phyloP scores from a whole-genome alignment of 2,888 invertebrate species.

The Dioctria linearis region DNA sequence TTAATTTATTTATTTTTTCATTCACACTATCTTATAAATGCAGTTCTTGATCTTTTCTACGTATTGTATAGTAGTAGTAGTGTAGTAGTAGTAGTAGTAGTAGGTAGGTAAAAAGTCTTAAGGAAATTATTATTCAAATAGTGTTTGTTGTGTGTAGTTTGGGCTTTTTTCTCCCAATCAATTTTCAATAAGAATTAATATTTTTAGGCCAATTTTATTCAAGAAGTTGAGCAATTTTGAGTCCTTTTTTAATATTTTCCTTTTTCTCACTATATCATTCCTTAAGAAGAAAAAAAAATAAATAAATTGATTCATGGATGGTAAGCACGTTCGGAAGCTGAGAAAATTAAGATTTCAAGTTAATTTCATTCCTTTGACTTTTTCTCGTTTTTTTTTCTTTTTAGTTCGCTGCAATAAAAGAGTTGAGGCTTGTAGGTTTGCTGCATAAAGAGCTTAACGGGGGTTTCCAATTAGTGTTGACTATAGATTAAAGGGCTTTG shows the following conservation, averaged over 20 bases:
- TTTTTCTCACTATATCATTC: not conserved
- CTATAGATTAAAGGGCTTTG: slow-evolving; percentile 15
- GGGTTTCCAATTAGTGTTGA: slow-evolving; percentile 40
- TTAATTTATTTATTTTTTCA: slow-evolving; percentile 25
- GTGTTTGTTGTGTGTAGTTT: not conserved
- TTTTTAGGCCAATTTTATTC: not conserved
- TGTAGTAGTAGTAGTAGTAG: too few species aligned
- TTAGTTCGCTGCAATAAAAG: slow-evolving; percentile 10
- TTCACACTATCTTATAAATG: slow-evolving; percentile 31
- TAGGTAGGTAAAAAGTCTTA: not conserved
- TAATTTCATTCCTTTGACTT: slow-evolving; percentile 31
- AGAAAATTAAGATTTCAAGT: slow-evolving; percentile 28
- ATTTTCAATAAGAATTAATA: too few species aligned
- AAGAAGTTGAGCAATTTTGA: not conserved
- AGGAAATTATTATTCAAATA: not conserved
- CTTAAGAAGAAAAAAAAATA: too few species aligned
- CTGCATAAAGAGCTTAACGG: slow-evolving; percentile 8
- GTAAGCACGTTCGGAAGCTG: not conserved
- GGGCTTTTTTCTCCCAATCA: not conserved
- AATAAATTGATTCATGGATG: not conserved
- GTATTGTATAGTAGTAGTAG: too few species aligned
- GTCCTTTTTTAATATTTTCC: not conserved
- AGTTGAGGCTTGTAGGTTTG: slow-evolving; percentile 5
- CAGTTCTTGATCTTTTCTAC: slow-evolving; percentile 22
- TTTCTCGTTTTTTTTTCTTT: not conserved